These are phyloP conservation scores for Fopius arisanus DNA, from an alignment of 1,140 invertebrate species.

Conservation along the genomic window DNA sequence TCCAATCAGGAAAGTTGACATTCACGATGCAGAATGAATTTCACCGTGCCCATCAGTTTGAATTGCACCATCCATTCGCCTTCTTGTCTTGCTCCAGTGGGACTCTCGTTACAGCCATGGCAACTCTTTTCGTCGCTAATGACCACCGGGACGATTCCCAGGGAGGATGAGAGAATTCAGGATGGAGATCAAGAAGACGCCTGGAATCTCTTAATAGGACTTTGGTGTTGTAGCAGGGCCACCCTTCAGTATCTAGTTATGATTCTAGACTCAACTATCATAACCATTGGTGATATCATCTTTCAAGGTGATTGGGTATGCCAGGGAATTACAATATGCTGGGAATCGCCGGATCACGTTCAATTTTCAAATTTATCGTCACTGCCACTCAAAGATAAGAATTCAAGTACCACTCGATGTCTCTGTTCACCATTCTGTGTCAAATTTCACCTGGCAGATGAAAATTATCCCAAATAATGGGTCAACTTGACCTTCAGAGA, in stretches of 20 bases:
- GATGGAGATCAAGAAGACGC: neutral
- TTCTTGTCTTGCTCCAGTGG: neutral
- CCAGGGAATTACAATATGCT: no score
- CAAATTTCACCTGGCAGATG: no score
- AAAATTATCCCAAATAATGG: no score
- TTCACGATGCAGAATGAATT: neutral
- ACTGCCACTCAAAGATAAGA: no score
- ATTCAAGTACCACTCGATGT: no score
- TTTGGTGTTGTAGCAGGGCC: neutral
- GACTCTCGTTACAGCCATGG: neutral
- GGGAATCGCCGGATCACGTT: no score
- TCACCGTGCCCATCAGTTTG: neutral
- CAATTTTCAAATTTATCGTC: no score
- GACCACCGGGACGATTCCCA: neutral
- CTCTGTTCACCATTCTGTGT: no score
- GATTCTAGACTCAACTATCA: neutral
- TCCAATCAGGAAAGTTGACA: neutral
- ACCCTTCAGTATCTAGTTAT: neutral
- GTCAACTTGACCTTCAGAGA: no score
- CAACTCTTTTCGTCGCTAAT: neutral
- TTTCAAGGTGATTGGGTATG: neutral
- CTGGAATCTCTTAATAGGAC: neutral
- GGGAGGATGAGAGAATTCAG: neutral
- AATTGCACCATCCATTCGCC: neutral
- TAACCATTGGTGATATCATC: neutral